Evolutionary conservation across 2,113 vertebrate species (phyloP), one percentile per base, ranked within the genome.

Genomic region (Rhabdornis inornatus): DNA sequence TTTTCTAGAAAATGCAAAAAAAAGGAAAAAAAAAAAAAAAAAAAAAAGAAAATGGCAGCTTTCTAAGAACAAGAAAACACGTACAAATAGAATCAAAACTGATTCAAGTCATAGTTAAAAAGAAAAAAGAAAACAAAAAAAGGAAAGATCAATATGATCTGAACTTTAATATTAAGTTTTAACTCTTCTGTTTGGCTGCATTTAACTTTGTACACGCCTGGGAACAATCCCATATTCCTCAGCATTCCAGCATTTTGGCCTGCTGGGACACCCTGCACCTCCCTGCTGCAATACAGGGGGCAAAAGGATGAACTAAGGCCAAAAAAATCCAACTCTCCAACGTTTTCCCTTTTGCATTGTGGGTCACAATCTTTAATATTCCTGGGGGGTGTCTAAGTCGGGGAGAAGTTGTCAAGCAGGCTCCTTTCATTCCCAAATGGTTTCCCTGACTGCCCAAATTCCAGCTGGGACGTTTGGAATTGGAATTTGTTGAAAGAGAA

Each of bases 61-160:
- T 96, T 97, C 97, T 97, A 96, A 96, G 60, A 92, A 97, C 90
- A 94, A 97, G 97, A 97, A 97, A 97, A 96, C 92, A 95, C 94
- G 76, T 97, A 97, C 97, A 96, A 92, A 97, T 94, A 97, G 97
- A 98, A 98, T 98, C 97, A 97, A 98, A 98, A 97, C 97, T 97
- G 98, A 98, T 98, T 98, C 98, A 98, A 98, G 98, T 98, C 97
- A 97, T 88, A 98, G 94, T 94, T 90, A 52, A 96, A 97, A 96
- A 96, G 84, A 92, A 96, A 90, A 96, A 97, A 95, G 82, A 87
- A 96, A 95, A 96, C 87, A 78, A 86, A 96, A 86, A 93, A 96
- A 96, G 97, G 95, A 97, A 96, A 97, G 98, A 98, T 98, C 98
- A 98, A 98, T 99, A 98, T 98, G 98, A 98, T 98, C 98, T 42